phyloP scores from a whole-genome alignment of 2,888 invertebrate genomes.

The Sinelater perroti region DNA sequence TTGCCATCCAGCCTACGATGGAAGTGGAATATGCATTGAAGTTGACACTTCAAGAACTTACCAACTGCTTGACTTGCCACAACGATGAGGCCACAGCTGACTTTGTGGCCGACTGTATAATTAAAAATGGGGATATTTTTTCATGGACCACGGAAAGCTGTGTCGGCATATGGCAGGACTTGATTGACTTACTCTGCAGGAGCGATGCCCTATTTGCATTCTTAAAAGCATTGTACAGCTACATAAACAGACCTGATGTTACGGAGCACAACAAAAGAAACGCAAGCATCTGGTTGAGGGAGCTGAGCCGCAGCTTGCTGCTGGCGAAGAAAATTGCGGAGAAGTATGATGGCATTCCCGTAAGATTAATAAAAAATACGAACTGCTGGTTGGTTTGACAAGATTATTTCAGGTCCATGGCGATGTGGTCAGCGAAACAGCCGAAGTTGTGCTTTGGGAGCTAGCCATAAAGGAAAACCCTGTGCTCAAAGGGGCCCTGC shows the following conservation, averaged over 20 bases:
- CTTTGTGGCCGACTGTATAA: too few relatives aligned
- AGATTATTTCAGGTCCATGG: neutral
- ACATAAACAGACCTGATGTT: conserved; percentile 30
- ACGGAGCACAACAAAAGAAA: neutral
- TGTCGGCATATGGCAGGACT: neutral
- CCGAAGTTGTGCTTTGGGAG: conserved; percentile 6
- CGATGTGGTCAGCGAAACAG: neutral
- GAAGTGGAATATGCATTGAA: too few relatives aligned
- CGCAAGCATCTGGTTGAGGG: conserved; percentile 48
- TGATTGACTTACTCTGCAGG: neutral
- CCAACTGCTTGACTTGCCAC: too few relatives aligned
- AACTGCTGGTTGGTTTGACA: too few relatives aligned
- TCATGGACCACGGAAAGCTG: too few relatives aligned
- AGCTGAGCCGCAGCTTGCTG: conserved; percentile 44
- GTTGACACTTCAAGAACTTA: too few relatives aligned
- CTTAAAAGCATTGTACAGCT: conserved; percentile 18
- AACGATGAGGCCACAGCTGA: too few relatives aligned
- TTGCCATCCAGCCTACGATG: too few relatives aligned
- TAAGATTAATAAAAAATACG: too few relatives aligned
- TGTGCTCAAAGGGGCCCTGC: conserved; percentile 34
- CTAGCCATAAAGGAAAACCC: conserved; percentile 33
- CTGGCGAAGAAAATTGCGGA: neutral
- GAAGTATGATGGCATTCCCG: neutral
- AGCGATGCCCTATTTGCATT: neutral
- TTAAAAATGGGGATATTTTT: too few relatives aligned